Conservation (phyloP, 2,888 invertebrate species). For the Heteropelma amictum region DNA sequence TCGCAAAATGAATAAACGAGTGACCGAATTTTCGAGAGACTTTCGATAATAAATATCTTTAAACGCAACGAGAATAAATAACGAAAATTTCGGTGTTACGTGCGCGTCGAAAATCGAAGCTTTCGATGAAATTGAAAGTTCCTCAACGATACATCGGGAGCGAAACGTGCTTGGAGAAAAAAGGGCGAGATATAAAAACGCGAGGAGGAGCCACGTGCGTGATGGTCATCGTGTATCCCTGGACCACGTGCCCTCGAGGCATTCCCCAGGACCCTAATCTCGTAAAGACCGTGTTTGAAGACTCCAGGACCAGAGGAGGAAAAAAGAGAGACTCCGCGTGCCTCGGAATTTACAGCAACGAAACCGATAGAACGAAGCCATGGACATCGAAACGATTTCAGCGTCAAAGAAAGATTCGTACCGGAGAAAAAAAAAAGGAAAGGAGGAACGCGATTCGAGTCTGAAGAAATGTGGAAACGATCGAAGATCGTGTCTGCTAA, state of each 20-base stretch:
- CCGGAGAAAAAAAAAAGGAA: conserved; percentile 3
- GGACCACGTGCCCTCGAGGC: conserved; percentile 49
- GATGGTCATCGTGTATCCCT: conserved; percentile 42
- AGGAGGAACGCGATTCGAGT: conserved; percentile 3
- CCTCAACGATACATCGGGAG: background rate
- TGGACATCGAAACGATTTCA: background rate
- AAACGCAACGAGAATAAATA: too few relatives aligned
- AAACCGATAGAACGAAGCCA: conserved; percentile 25
- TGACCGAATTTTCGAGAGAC: too few relatives aligned
- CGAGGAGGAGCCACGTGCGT: background rate
- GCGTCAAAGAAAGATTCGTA: background rate
- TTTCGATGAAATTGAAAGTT: too few relatives aligned
- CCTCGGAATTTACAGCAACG: conserved; percentile 11
- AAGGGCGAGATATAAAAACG: background rate
- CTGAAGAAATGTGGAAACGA: too few relatives aligned
- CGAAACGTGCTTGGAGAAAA: background rate
- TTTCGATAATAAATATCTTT: too few relatives aligned
- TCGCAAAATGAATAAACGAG: too few relatives aligned
- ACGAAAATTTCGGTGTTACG: too few relatives aligned
- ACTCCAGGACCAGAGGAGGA: conserved; percentile 10
- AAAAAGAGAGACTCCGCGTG: background rate
- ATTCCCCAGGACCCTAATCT: background rate
- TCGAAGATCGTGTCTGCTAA: too few relatives aligned
- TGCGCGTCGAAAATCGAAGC: too few relatives aligned
- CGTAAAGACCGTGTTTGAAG: conserved; percentile 40